Percentiles rank a stretch among this genome's conserved stretches.
Evolutionary conservation across 2,113 vertebrate genomes (phyloP).

Genomic region (Chaetodon auriga): DNA sequence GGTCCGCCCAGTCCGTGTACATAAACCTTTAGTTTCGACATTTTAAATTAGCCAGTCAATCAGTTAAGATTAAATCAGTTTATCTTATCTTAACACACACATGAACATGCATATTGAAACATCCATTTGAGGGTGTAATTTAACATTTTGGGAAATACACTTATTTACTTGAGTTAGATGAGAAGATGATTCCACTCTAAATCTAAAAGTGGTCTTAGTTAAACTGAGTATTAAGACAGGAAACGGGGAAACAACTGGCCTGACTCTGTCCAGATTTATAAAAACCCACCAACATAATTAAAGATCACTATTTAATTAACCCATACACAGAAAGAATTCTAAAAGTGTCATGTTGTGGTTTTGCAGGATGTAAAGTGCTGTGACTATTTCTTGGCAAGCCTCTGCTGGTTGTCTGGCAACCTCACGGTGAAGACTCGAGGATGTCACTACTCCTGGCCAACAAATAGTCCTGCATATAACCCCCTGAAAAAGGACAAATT

Average conservation of each 20-base stretch:
- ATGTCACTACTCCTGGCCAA: neutral
- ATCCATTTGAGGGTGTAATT: too few species aligned
- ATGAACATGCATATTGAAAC: too few species aligned
- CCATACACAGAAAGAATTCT: neutral
- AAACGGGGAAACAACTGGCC: neutral
- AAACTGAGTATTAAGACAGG: neutral
- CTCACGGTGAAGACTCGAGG: neutral
- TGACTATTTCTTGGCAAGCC: neutral
- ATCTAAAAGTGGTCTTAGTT: neutral
- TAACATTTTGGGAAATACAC: neutral
- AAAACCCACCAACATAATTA: neutral
- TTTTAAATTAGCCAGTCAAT: neutral
- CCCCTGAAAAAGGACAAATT: neutral
- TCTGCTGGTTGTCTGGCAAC: slow-evolving; percentile 5
- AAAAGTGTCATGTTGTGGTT: neutral
- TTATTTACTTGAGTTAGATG: neutral
- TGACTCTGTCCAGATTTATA: neutral
- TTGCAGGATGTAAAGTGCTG: slow-evolving; percentile 1
- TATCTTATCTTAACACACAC: too few species aligned
- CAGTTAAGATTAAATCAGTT: neutral
- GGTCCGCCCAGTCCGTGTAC: slow-evolving; percentile 99
- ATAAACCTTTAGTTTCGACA: slow-evolving; percentile 87
- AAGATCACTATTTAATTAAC: neutral
- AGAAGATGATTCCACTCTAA: neutral
- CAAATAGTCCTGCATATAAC: neutral